Evolutionary conservation across 1,140 invertebrate species (phyloP), one percentile per base, ranked within the genome.

Genomic region (Brachionus asplanchnoidis): DNA sequence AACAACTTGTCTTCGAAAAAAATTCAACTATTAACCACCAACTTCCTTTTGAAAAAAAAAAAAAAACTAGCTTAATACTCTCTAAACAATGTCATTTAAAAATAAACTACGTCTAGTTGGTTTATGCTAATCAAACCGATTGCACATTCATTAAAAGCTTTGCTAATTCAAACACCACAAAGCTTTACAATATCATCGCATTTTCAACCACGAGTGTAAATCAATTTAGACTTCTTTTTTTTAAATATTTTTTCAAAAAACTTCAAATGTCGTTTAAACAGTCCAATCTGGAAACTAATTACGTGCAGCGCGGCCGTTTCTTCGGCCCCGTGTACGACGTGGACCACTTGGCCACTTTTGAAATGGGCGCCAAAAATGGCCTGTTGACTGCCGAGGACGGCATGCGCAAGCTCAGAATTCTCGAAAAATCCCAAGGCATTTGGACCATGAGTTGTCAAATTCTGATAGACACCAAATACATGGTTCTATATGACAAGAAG

Each of bases 371-470:
- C n/a, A 80, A 60, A 36, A 26, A 80, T 2, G 78, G 78, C 3
- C 32, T 80, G 1, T 40, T 80, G 28, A 80, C 78, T 9, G 50
- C 78, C 40, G 78, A 80, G 56, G 78, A 80, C 53, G 78, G 78
- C 56, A 65, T 80, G 56, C 23, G 78, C 12, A 80, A 80, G 60
- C 32, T 80, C 3, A 44, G 56, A 60, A 60, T 80, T 36, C 12
- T 80, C n/a, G 50, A 60, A 80, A 80, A 80, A 80, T 60, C 50
- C 1, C 50, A 80, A 80, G 78, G 78, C 17, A 40, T 80, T 11
- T 80, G 78, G 78, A 60, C 78, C n/a, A 65, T 80, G 56, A 40
- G 32, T 3, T 80, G 78, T 80, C 28, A 80, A 44, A 44, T 80
- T 60, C 20, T 65, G 1, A 40, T 80, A n/a, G 73, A 77, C 28